Percentiles rank a stretch among this genome's conserved stretches.
These are phyloP conservation scores for Tetraodon nigroviridis DNA, from an alignment of 2,113 vertebrate species.

Conservation along the genomic window DNA sequence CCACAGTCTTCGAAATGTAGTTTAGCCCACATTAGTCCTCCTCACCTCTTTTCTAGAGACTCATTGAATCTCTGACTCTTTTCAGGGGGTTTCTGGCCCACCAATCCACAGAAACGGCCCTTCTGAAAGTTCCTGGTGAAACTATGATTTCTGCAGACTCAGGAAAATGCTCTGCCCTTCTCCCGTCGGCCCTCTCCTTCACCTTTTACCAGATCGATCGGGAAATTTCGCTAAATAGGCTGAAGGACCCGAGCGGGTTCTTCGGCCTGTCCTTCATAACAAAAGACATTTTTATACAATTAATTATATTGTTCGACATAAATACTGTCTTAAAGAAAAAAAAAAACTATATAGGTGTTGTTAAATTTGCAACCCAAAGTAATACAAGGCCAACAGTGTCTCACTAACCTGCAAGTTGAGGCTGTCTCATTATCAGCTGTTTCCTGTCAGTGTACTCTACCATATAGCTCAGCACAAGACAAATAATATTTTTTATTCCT, in stretches of 20 bases:
- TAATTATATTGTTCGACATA: background rate
- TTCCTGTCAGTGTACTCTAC: too few relatives aligned
- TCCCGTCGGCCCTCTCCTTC: constrained; percentile 23
- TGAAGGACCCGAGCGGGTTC: background rate
- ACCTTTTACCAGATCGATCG: constrained; percentile 25
- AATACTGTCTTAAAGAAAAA: background rate
- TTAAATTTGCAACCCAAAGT: background rate
- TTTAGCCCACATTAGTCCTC: too few relatives aligned
- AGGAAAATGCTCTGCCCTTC: background rate
- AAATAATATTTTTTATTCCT: constrained; percentile 58
- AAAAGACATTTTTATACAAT: background rate
- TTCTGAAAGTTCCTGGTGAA: too few relatives aligned
- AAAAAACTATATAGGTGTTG: too few relatives aligned
- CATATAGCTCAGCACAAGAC: constrained; percentile 52
- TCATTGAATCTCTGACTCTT: background rate
- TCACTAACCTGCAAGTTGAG: background rate
- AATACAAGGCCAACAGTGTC: background rate
- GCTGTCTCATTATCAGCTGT: background rate
- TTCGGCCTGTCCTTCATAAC: too few relatives aligned
- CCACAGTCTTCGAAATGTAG: too few relatives aligned
- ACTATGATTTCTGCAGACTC: too few relatives aligned
- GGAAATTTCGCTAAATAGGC: constrained; percentile 30
- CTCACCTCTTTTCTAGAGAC: too few relatives aligned
- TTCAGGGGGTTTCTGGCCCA: background rate
- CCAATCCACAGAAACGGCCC: too few relatives aligned